phyloP scores from a whole-genome alignment of 2,113 vertebrate species.

The Stegostoma tigrinum region DNA sequence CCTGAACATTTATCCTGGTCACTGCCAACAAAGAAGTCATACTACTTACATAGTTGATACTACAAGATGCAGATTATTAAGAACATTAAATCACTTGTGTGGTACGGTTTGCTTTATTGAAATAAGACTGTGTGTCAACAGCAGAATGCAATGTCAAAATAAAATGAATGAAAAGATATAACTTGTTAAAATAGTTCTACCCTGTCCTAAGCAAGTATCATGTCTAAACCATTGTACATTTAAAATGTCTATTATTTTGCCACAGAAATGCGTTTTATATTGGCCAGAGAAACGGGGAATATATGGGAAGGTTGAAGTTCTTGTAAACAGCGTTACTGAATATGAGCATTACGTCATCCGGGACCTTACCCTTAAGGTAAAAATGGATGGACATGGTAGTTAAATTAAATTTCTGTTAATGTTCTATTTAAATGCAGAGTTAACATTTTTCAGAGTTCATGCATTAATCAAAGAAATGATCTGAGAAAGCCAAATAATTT shows the following conservation, averaged over 20 bases:
- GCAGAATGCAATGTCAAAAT: background rate
- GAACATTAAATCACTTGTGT: background rate
- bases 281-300: constrained; percentile 94
- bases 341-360: constrained; percentile 79
- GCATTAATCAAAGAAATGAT: background rate
- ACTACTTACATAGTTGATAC: background rate
- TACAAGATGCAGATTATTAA: background rate
- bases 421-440: background rate
- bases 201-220: background rate
- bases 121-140: background rate
- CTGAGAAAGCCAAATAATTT: background rate
- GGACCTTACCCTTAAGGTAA: constrained; percentile 83
- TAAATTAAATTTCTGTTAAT: background rate
- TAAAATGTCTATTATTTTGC: constrained; percentile 38
- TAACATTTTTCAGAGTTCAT: background rate
- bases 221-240: background rate
- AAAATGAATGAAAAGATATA: background rate
- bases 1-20: background rate
- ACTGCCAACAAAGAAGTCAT: background rate
- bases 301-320: constrained; percentile 87
- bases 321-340: constrained; percentile 70
- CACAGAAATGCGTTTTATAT: constrained; percentile 90
- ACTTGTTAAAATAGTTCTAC: background rate
- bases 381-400: background rate
- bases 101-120: background rate